Evolutionary conservation across 37 sponge, comb jelly and placozoan species (phyloP), one percentile per base, ranked within the genome.

Genomic region (Theonella swinhoei): DNA sequence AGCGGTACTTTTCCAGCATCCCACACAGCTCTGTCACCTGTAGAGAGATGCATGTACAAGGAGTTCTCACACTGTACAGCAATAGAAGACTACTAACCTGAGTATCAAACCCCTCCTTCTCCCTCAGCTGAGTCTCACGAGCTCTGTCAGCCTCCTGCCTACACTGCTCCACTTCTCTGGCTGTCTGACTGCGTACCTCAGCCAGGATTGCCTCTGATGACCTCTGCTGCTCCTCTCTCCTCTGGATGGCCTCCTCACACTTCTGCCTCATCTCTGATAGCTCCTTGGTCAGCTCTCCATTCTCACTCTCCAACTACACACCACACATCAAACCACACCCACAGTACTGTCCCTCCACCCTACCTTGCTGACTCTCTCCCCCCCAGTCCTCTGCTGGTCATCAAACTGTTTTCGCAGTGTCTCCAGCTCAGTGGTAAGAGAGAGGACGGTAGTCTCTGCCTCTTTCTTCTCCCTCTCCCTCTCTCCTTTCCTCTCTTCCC

Each of bases 1-100:
- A 35, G 23, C 68, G 67, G 60, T 89, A 89, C 31, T 59, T 77
- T 33, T 89, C 84, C 35, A 89, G 64, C 25, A 74, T 78, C 25
- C 42, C 64, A 26, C 83, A 75, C 70, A 83, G 39, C 42, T 89
- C 89, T 0, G 69, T 59, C n/a, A 82, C 84, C 74, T 83, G 70
- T 26, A 5, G 20, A 0, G n/a, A n/a, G n/a, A n/a, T n/a, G n/a
- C n/a, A 2, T 11, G 31, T 36, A 35, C 68, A 64, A n/a, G n/a
- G n/a, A n/a, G n/a, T n/a, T n/a, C n/a, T n/a, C n/a, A n/a, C 54
- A 17, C 54, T 47, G 54, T 47, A 47, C 54, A 47, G 7, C 54
- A 14, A 14, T 17, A 47, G 54, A 47, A 17, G 54, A 14, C 54
- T 47, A 14, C 54, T 47, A 14, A 47, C 54, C 54, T 47, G 54